A percentile compares a stretch with the other conserved stretches of the same genome.
These are phyloP conservation scores for Herminia tarsipennalis DNA, from an alignment of 2,888 invertebrate species.

Conservation along the genomic window DNA sequence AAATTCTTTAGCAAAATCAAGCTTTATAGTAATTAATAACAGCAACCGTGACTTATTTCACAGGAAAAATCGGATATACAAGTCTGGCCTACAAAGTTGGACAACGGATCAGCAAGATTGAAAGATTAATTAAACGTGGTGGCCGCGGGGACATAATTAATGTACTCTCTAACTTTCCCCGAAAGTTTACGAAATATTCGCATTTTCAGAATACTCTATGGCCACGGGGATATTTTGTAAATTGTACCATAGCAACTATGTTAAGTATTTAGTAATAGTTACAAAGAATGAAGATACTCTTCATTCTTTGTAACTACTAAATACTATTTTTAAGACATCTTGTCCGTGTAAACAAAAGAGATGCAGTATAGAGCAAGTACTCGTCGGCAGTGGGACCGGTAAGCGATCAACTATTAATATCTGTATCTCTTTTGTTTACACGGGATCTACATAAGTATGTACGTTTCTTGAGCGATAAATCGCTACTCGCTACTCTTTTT, in stretches of 20 bases:
- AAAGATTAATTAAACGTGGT: constrained; percentile 58
- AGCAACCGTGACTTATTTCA: not conserved
- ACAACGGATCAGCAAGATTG: constrained; percentile 44
- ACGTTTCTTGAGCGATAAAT: too few species aligned
- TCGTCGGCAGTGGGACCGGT: too few species aligned
- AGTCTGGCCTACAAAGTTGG: constrained; percentile 27
- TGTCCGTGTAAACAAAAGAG: too few species aligned
- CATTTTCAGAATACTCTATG: constrained; percentile 7
- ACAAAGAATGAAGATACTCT: too few species aligned
- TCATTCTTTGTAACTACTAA: too few species aligned
- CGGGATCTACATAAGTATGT: too few species aligned
- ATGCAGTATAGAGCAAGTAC: too few species aligned
- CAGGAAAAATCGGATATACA: constrained; percentile 7
- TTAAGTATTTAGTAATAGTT: constrained; percentile 4
- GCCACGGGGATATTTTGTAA: constrained; percentile 8
- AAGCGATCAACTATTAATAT: too few species aligned
- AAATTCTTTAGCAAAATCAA: not conserved
- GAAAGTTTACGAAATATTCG: constrained; percentile 13
- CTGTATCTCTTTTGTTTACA: too few species aligned
- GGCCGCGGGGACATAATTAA: constrained; percentile 55
- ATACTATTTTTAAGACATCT: too few species aligned
- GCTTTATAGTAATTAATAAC: constrained; percentile 3
- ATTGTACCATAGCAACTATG: constrained; percentile 1
- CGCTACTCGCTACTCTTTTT: too few species aligned
- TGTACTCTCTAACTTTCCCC: constrained; percentile 49